phyloP scores from a whole-genome alignment of 2,888 invertebrate genomes.

The Lymantria monacha region DNA sequence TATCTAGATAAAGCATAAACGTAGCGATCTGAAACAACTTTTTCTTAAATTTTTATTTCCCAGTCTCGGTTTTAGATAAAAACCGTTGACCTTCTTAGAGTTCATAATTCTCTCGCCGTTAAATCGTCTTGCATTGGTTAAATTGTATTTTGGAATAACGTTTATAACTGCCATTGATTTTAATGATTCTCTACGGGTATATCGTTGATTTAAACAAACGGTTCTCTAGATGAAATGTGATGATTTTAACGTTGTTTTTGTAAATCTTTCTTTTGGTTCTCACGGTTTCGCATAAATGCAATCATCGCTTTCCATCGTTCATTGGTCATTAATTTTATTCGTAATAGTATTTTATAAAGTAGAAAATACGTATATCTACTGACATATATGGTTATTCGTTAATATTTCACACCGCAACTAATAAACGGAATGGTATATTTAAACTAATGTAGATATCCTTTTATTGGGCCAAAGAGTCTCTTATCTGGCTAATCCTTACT shows the following conservation, averaged over 20 bases:
- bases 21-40: constrained; percentile 9
- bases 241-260: constrained; percentile 3
- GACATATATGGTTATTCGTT: background rate
- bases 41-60: constrained; percentile 6
- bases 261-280: constrained; percentile 5
- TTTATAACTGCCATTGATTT: constrained; percentile 9
- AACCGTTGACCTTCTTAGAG: constrained; percentile 28
- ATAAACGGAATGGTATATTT: too few relatives aligned
- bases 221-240: constrained; percentile 4
- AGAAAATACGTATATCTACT: background rate
- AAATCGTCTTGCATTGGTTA: constrained; percentile 20
- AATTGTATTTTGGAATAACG: constrained; percentile 6
- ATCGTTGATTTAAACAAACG: constrained; percentile 19
- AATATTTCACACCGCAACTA: background rate
- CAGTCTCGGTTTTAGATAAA: constrained; percentile 10
- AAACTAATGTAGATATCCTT: too few relatives aligned
- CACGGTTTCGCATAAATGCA: constrained; percentile 6
- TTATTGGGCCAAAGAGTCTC: too few relatives aligned
- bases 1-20: background rate
- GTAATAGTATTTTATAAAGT: background rate
- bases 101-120: constrained; percentile 31
- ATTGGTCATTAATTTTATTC: background rate
- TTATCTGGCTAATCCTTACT: too few relatives aligned
- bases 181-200: constrained; percentile 24
- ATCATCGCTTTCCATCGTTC: constrained; percentile 3